These are phyloP conservation scores for Sebastiscus albofasciatus DNA, from an alignment of 2,797 vertebrate species.

Conservation along the genomic window DNA sequence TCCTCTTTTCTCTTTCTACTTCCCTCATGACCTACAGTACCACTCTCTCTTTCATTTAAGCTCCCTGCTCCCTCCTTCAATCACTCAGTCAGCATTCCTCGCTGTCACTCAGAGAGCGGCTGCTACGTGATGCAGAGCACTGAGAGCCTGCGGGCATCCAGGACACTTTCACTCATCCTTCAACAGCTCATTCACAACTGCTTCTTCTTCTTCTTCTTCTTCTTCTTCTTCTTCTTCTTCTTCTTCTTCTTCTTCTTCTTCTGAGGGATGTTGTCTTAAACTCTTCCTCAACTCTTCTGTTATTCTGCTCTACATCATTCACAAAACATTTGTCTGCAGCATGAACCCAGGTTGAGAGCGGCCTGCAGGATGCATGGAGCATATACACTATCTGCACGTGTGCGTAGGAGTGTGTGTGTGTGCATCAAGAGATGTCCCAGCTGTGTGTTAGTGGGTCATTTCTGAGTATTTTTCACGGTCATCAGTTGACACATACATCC, in stretches of 20 bases:
- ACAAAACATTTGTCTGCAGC: neutral
- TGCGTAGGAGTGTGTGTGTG: neutral
- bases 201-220: neutral
- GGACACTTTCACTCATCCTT: conserved; percentile 30
- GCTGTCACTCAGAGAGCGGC: conserved; percentile 8
- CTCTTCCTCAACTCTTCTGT: neutral
- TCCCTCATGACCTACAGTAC: neutral
- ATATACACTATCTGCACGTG: neutral
- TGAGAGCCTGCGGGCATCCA: conserved; percentile 31
- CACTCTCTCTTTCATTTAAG: neutral
- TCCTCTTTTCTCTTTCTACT: neutral
- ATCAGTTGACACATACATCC: neutral
- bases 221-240: neutral
- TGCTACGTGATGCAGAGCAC: conserved; percentile 44
- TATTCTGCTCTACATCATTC: neutral
- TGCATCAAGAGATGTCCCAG: neutral
- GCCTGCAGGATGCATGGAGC: neutral
- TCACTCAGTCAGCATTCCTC: conserved; percentile 40
- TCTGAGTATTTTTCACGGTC: neutral
- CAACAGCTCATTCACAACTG: conserved; percentile 26
- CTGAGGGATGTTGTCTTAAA: conserved; percentile 30
- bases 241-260: neutral
- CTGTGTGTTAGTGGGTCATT: conserved; percentile 23
- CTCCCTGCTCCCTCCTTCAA: neutral
- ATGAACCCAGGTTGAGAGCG: neutral